Evolutionary conservation across 2,888 invertebrate species (phyloP).

Genomic region (Rhynchonema sp.): DNA sequence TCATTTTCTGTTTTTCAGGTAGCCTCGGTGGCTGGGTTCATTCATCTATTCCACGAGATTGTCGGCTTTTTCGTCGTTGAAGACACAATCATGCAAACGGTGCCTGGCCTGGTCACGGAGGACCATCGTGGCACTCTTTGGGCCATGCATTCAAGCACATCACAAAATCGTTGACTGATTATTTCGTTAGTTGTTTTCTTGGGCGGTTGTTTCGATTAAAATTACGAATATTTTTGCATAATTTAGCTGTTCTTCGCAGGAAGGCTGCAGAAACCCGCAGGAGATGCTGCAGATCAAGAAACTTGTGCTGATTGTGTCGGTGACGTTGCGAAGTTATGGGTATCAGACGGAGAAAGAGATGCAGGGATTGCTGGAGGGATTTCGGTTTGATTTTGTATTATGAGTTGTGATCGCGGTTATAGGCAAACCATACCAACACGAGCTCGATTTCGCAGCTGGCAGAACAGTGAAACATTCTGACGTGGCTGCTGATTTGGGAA

Average conservation of each 20-base stretch:
- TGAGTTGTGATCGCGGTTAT: background rate
- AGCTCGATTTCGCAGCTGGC: too few species aligned
- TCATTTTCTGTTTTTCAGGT: too few species aligned
- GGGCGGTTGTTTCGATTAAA: too few species aligned
- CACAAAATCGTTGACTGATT: slow-evolving; percentile 17
- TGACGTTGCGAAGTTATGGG: slow-evolving; percentile 74
- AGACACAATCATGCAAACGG: slow-evolving; percentile 83
- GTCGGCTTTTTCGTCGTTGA: slow-evolving; percentile 78
- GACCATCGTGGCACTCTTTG: slow-evolving; percentile 82
- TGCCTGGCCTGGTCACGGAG: slow-evolving; percentile 65
- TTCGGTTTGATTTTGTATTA: slow-evolving; percentile 9
- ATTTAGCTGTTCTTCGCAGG: slow-evolving; percentile 34
- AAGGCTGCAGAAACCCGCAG: slow-evolving; percentile 77
- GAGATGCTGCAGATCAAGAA: slow-evolving; percentile 83
- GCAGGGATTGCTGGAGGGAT: slow-evolving; percentile 19
- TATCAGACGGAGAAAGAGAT: slow-evolving; percentile 46
- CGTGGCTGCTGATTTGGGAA: too few species aligned
- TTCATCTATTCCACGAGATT: background rate
- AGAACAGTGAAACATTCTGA: too few species aligned
- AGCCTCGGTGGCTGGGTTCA: background rate
- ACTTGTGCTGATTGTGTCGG: slow-evolving; percentile 77
- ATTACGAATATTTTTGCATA: too few species aligned
- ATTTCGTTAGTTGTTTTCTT: slow-evolving; percentile 41
- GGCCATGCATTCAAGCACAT: slow-evolving; percentile 48
- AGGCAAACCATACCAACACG: too few species aligned